Evolutionary conservation across 2,797 vertebrate species (phyloP).

Genomic region (Tokudaia muenninki): DNA sequence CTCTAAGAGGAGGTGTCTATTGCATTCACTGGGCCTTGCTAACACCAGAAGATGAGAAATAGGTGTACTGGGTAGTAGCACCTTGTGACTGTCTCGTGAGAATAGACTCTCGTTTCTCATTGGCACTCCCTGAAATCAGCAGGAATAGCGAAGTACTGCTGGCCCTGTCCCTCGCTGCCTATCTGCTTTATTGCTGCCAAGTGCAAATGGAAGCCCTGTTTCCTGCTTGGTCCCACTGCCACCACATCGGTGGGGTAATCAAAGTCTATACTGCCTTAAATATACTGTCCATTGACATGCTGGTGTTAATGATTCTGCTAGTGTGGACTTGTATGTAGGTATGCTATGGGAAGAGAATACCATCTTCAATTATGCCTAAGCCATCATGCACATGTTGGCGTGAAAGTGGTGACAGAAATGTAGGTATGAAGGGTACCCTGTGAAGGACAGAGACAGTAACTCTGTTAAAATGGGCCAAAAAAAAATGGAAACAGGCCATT

Average conservation of each 20-base stretch:
- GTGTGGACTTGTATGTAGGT: not conserved
- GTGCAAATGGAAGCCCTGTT: not conserved
- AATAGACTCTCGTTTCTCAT: not conserved
- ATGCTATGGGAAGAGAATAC: not conserved
- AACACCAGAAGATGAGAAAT: not conserved
- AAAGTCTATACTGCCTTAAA: not conserved
- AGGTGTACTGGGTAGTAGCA: not conserved
- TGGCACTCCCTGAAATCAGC: not conserved
- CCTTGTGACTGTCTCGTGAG: not conserved
- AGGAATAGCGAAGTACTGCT: not conserved
- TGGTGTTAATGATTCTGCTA: not conserved
- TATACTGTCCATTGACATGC: not conserved
- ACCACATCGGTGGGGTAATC: not conserved
- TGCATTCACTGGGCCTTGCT: not conserved
- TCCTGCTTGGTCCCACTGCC: not conserved
- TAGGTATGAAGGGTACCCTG: not conserved
- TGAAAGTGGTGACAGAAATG: not conserved
- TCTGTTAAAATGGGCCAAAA: not conserved
- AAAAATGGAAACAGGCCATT: not conserved
- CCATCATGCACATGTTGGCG: not conserved
- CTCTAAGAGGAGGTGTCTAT: not conserved
- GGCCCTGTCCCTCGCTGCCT: not conserved
- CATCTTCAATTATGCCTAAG: not conserved
- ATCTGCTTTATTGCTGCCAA: not conserved
- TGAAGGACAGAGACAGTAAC: not conserved